Evolutionary conservation across 1,140 invertebrate species (phyloP).

Genomic region (Drosophila quadrilineata): DNA sequence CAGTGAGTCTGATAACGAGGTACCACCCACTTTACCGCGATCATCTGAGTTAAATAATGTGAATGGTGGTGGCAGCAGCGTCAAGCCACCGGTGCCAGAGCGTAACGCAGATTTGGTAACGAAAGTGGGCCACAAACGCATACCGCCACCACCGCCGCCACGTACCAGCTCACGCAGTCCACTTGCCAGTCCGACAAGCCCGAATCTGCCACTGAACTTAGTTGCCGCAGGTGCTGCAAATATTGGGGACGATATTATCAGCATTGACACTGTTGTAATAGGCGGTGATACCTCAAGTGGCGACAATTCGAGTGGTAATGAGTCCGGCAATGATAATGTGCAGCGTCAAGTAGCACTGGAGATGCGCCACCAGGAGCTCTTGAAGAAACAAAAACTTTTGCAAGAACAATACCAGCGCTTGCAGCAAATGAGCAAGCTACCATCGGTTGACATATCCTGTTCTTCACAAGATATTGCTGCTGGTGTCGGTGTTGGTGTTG

Average conservation of each 20-base stretch:
- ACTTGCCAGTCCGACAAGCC: slow-evolving; percentile 89
- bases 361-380: slow-evolving; percentile 91
- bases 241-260: slow-evolving; percentile 7
- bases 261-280: neutral
- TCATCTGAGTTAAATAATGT: slow-evolving; percentile 42
- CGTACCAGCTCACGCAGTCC: slow-evolving; percentile 91
- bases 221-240: slow-evolving; percentile 26
- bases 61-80: slow-evolving; percentile 58
- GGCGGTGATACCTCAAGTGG: slow-evolving; percentile 59
- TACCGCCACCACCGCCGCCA: slow-evolving; percentile 93
- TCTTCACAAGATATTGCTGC: slow-evolving; percentile 65
- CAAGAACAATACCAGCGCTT: slow-evolving; percentile 94
- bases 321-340: slow-evolving; percentile 86
- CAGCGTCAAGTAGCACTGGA: slow-evolving; percentile 89
- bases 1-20: slow-evolving; percentile 88
- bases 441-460: slow-evolving; percentile 85
- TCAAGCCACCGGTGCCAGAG: slow-evolving; percentile 90
- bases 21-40: slow-evolving; percentile 83
- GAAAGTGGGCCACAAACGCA: slow-evolving; percentile 86
- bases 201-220: slow-evolving; percentile 83
- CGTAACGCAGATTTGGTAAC: slow-evolving; percentile 87
- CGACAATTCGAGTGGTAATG: slow-evolving; percentile 82
- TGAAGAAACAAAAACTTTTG: slow-evolving; percentile 91
- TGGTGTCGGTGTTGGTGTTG: slow-evolving; percentile 82
- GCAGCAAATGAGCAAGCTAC: slow-evolving; percentile 90